phyloP scores from a whole-genome alignment of 2,113 vertebrate species.

The Sinosuthora webbiana region DNA sequence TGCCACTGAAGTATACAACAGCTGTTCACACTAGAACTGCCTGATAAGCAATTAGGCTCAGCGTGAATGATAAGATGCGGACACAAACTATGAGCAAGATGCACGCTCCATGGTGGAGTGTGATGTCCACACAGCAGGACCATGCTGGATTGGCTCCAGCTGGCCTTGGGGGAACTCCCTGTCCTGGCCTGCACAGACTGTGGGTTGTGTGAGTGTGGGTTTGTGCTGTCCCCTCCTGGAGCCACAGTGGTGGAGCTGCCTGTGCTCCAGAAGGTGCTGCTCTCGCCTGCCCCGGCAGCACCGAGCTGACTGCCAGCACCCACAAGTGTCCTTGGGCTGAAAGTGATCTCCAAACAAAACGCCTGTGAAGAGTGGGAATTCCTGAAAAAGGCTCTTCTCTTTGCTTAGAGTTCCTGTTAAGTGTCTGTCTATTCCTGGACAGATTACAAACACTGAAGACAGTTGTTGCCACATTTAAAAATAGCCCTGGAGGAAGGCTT shows the following conservation, averaged over 20 bases:
- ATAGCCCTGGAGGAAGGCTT: constrained; percentile 59
- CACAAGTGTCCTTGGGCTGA: constrained; percentile 16
- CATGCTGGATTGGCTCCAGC: accelerated
- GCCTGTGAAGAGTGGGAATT: constrained; percentile 30
- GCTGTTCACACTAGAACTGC: neutral
- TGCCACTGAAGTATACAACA: neutral
- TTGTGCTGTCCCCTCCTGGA: neutral
- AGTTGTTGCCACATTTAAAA: constrained; percentile 74
- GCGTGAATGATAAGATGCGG: accelerated
- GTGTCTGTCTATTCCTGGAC: constrained; percentile 52
- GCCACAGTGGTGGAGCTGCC: neutral
- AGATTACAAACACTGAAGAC: constrained; percentile 29
- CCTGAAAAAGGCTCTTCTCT: constrained; percentile 46
- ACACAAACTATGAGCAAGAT: accelerated
- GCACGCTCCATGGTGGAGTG: accelerated
- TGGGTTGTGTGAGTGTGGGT: accelerated
- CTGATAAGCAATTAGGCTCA: neutral
- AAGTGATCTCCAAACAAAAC: neutral
- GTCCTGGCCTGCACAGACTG: neutral
- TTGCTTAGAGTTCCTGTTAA: constrained; percentile 19
- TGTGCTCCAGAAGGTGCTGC: neutral
- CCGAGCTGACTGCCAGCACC: neutral
- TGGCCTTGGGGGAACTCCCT: neutral
- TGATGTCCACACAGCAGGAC: accelerated
- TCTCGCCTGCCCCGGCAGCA: accelerated